A percentile compares a stretch with the other conserved stretches of the same genome.
Conservation (phyloP, 2,797 vertebrate species). For the Atherinosoma microstoma region DNA sequence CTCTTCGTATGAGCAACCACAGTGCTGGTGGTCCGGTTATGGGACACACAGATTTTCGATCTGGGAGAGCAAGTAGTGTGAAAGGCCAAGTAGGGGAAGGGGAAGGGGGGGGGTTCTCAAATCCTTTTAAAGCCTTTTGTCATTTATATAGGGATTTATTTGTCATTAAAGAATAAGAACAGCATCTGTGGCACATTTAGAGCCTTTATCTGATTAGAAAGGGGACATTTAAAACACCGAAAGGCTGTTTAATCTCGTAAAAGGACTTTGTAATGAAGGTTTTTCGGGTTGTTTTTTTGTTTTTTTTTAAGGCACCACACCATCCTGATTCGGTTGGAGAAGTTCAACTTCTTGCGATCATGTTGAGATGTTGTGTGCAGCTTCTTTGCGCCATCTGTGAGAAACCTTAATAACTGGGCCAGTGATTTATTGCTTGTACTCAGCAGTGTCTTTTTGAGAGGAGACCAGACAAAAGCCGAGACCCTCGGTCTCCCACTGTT, state of each 20-base stretch:
- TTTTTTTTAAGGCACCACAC: not conserved
- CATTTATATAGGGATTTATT: conserved; percentile 86
- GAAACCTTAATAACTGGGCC: conserved; percentile 74
- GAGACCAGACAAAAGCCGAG: conserved; percentile 69
- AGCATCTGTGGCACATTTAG: conserved; percentile 71
- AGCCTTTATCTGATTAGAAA: conserved; percentile 17
- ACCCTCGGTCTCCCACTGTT: conserved; percentile 69
- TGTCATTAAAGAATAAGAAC: conserved; percentile 83
- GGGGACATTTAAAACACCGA: conserved; percentile 4
- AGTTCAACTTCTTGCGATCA: not conserved
- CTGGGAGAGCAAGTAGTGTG: conserved; percentile 72
- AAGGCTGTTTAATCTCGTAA: not conserved
- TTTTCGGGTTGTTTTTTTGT: too few species aligned
- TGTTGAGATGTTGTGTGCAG: conserved; percentile 20
- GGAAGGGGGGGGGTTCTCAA: conserved; percentile 68
- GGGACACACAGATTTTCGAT: conserved; percentile 77
- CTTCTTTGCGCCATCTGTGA: conserved; percentile 47
- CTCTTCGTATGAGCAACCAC: conserved; percentile 83
- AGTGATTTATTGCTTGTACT: conserved; percentile 80
- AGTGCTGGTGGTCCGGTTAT: conserved; percentile 87
- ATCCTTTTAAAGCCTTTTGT: conserved; percentile 87
- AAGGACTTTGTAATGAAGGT: conserved; percentile 1
- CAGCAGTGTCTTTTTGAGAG: conserved; percentile 75
- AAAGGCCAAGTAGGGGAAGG: conserved; percentile 71
- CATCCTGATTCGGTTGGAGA: not conserved